Evolutionary conservation across 1,140 invertebrate genomes (phyloP).

Genomic region (Penaeus indicus): DNA sequence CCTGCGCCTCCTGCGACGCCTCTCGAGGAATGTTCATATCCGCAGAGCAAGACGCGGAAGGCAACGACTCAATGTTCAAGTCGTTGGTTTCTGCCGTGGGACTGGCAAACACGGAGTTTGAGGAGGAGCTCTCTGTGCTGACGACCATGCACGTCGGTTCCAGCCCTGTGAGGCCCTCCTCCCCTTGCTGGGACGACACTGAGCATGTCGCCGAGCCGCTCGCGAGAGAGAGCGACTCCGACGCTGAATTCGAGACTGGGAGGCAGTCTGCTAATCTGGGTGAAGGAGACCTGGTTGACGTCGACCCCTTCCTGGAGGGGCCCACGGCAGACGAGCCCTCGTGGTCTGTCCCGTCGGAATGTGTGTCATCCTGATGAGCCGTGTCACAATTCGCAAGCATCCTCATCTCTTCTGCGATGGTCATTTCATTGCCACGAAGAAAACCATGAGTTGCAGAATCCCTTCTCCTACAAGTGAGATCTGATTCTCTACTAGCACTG

Average conservation of each 20-base stretch:
- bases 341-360: conserved; percentile 23
- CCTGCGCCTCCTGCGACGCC: conserved; percentile 1
- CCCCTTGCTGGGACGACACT: conserved; percentile 51
- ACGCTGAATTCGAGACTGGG: conserved; percentile 46
- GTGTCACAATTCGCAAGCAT: no score
- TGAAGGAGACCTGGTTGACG: conserved; percentile 46
- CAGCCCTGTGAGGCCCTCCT: conserved; percentile 53
- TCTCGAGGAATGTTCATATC: conserved; percentile 49
- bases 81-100: conserved; percentile 59
- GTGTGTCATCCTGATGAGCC: no score
- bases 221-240: conserved; percentile 41
- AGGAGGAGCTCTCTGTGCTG: conserved; percentile 67
- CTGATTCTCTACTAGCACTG: neutral
- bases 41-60: conserved; percentile 19
- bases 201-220: conserved; percentile 59
- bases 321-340: conserved; percentile 23
- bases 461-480: neutral
- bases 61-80: conserved; percentile 37
- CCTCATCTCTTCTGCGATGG: neutral
- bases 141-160: conserved; percentile 67
- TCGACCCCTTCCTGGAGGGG: conserved; percentile 31
- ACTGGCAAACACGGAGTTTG: conserved; percentile 68
- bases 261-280: conserved; percentile 49
- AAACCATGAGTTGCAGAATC: conserved; percentile 17
- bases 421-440: neutral